Base-by-base conservation (phyloP, 1,140 invertebrate genomes). In the Drosophila nasuta region DNA sequence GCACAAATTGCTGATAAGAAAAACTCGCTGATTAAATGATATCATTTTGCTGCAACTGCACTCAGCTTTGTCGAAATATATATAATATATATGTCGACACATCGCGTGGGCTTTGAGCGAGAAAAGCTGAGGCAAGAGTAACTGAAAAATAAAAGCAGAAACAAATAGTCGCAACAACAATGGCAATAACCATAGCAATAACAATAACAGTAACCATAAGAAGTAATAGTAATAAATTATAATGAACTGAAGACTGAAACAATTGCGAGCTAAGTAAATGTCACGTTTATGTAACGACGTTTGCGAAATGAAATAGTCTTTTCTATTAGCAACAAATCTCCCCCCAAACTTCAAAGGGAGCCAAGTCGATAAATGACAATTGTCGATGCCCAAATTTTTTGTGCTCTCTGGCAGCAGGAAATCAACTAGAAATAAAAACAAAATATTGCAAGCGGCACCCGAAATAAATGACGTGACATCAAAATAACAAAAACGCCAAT, bases 401-500 rank as follows among this genome's bases (percentile, higher is more conserved):
- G 56, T 75, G 67, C 60, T 63, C n/a, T 74, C 20, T 25, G 20
- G 30, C 63, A 72, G 52, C 75, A 64, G 70, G 70, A 86, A 86
- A 86, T 87, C 75, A 52, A 30, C 11, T 20, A 62, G 7, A 10
- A 38, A 38, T 38, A 28, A 58, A 59, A 43, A 11, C 6, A 11
- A 48, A 49, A 78, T 25, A 25, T 65, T 75, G 82, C 49, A 60
- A 73, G 66, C 68, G 52, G 57, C 67, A 64, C 70, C 17, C 65
- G 57, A 82, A 88, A 83, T 57, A 89, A 85, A 73, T 81, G 85
- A 65, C 67, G 67, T 69, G 85, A 77, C 74, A 80, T 77, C 69
- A 58, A 77, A 87, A 28, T 46, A 75, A 82, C 65, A 64, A 28
- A 13, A 71, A 56, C 20, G 52, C 41, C 64, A 63, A 68, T 82